Conservation (phyloP, 2,888 invertebrate species). For the Tiphia femorata region DNA sequence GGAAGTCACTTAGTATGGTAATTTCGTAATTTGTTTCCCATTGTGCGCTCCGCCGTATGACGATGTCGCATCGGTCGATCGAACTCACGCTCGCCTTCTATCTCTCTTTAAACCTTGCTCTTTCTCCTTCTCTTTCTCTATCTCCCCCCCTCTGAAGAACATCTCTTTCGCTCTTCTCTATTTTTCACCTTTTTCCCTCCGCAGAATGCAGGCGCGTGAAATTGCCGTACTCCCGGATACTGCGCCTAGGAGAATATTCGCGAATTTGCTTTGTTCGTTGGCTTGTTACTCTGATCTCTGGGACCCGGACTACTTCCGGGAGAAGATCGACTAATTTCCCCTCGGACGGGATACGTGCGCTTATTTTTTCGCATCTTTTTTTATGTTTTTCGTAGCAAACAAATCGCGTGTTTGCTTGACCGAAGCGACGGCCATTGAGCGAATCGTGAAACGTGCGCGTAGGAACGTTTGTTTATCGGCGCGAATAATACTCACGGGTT, state of each 20-base stretch:
- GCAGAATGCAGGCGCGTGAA: conserved; percentile 49
- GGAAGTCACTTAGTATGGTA: conserved; percentile 59
- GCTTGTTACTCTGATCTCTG: conserved; percentile 8
- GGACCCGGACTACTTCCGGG: background rate
- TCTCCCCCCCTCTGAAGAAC: no score
- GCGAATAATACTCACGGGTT: background rate
- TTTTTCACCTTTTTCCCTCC: no score
- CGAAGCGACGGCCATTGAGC: no score
- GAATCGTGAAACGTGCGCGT: background rate
- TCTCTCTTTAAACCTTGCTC: no score
- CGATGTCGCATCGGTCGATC: conserved; percentile 51
- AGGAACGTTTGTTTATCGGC: background rate
- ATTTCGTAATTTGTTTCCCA: conserved; percentile 60
- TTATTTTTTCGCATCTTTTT: conserved; percentile 4
- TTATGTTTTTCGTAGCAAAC: conserved; percentile 1
- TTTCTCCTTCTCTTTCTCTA: no score
- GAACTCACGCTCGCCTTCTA: no score
- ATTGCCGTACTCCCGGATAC: conserved; percentile 41
- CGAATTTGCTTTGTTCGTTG: conserved; percentile 30
- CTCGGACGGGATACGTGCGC: background rate
- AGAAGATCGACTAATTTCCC: conserved; percentile 28
- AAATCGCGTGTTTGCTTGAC: conserved; percentile 1
- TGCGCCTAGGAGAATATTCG: conserved; percentile 36
- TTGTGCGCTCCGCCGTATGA: conserved; percentile 49
- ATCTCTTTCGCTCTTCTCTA: no score